Conservation (phyloP, 2,113 vertebrate species). For the Pica pica region DNA sequence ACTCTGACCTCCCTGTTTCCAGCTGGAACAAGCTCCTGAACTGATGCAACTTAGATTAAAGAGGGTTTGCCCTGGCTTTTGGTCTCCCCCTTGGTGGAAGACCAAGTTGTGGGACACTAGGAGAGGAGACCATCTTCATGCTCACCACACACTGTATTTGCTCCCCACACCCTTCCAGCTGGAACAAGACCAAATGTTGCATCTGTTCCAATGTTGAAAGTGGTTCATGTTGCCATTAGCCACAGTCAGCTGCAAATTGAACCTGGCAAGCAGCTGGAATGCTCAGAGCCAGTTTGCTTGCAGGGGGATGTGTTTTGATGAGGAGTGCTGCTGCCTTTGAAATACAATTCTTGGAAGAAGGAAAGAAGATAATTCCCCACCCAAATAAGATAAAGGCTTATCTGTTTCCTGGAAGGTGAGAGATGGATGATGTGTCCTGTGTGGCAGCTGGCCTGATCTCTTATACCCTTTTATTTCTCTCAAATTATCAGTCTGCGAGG, state of each 20-base stretch:
- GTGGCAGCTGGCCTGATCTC: neutral
- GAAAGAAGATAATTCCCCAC: neutral
- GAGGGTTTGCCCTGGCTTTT: neutral
- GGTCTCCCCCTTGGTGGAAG: neutral
- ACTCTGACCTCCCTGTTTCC: neutral
- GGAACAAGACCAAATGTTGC: neutral
- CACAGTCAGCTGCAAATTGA: neutral
- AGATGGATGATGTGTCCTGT: neutral
- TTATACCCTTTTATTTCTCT: neutral
- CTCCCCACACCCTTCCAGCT: neutral
- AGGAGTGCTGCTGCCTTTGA: neutral
- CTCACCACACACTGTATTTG: neutral
- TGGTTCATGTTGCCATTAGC: neutral
- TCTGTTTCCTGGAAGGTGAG: neutral
- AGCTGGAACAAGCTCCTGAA: neutral
- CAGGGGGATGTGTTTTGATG: neutral
- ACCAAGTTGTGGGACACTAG: neutral
- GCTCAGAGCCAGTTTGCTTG: neutral
- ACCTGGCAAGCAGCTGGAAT: constrained; percentile 39
- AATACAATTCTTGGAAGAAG: neutral
- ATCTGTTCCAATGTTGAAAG: neutral
- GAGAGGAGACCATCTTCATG: neutral
- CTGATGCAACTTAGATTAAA: neutral
- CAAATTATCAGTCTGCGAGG: neutral
- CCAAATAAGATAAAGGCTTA: neutral